These are phyloP conservation scores for Carassius gibelio DNA, from an alignment of 2,113 vertebrate genomes.

Conservation along the genomic window DNA sequence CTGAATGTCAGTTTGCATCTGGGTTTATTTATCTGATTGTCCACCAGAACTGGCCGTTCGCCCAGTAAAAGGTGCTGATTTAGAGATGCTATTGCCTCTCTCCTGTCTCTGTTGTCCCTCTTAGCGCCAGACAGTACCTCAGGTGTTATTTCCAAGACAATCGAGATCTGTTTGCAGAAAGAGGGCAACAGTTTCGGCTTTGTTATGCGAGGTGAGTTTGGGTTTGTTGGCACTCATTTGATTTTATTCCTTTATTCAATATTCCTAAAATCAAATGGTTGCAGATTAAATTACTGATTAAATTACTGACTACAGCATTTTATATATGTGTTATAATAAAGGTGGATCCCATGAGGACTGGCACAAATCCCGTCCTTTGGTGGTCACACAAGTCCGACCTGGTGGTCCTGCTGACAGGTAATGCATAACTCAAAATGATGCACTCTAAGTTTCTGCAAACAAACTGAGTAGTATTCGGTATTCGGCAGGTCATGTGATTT, in stretches of 20 bases:
- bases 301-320: background rate
- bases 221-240: background rate
- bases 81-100: slow-evolving; percentile 31
- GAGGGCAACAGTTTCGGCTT: slow-evolving; percentile 97
- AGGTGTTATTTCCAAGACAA: slow-evolving; percentile 92
- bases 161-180: slow-evolving; percentile 94
- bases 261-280: background rate
- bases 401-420: slow-evolving; percentile 98
- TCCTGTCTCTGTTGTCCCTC: slow-evolving; percentile 24
- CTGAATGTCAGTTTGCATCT: slow-evolving; percentile 32
- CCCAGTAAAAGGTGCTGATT: slow-evolving; percentile 48
- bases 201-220: slow-evolving; percentile 86
- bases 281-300: background rate
- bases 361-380: slow-evolving; percentile 90
- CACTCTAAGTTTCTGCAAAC: no score
- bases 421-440: background rate
- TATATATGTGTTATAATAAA: slow-evolving; percentile 60
- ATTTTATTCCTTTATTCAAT: background rate
- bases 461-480: background rate
- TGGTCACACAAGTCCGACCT: slow-evolving; percentile 90
- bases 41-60: slow-evolving; percentile 13
- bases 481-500: background rate
- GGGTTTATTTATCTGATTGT: slow-evolving; percentile 36
- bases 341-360: slow-evolving; percentile 92
- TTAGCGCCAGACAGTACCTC: slow-evolving; percentile 88